Base-by-base conservation (phyloP, 1,140 invertebrate species). In the Drosophila repleta region DNA sequence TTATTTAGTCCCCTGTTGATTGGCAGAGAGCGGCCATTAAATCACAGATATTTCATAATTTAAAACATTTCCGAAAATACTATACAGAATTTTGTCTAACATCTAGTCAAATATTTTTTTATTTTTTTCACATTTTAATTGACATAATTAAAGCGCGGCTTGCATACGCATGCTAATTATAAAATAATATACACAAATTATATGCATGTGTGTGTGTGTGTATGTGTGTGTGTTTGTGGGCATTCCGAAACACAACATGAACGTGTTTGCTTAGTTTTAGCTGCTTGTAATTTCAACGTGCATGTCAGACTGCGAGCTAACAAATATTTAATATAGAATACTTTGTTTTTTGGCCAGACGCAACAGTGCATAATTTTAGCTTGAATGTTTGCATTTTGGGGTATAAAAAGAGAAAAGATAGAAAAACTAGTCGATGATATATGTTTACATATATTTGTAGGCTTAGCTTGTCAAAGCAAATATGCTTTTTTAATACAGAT, bases 241-340 rank as follows among this genome's bases (percentile, higher is more conserved):
- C n/a, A 17, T 15, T 15, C 39, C 39, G 8, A 43, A 43, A 43
- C n/a, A 43, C 18, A 43, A 43, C 3, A 39, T 6, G 39, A 43
- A 43, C 5, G 39, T 17, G 39, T 43, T 43, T 43, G 39, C n/a
- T 43, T 43, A 43, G 39, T 17, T 43, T 43, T 43, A 43, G 39
- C n/a, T 6, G 39, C 39, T 15, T 15, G 39, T 17, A 43, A 43
- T 17, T 43, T 7, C 39, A 43, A 43, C 39, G 17, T 17, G 39
- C 39, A 41, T 41, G 39, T 41, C 15, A 41, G 17, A 17, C n/a
- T 41, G n/a, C n/a, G 0, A 41, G 2, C 39, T 15, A 2, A 15
- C 39, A 17, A 41, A 41, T 41, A 17, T 41, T 41, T 41, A 26
- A 26, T 24, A 26, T 26, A n/a, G 13, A 48, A 48, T 3, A 21